phyloP scores from a whole-genome alignment of 2,888 invertebrate species.

The Parascotia fuliginaria region DNA sequence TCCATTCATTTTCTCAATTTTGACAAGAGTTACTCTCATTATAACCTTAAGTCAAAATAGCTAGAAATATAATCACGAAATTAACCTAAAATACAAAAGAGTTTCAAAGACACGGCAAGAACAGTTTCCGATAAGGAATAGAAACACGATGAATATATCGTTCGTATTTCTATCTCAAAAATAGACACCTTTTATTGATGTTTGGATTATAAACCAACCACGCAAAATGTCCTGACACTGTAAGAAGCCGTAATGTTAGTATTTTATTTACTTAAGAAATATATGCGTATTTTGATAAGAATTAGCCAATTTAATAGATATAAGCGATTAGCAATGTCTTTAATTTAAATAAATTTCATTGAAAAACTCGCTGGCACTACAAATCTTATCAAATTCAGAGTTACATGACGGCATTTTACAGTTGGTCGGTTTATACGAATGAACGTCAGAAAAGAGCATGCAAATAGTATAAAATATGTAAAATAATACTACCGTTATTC shows the following conservation, averaged over 20 bases:
- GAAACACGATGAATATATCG: constrained; percentile 7
- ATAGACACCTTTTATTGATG: constrained; percentile 59
- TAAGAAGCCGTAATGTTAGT: neutral
- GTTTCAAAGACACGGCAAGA: neutral
- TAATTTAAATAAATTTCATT: neutral
- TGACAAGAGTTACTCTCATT: constrained; percentile 24
- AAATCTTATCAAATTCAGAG: constrained; percentile 14
- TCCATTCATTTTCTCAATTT: no score
- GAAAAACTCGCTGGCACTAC: neutral
- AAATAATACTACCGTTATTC: constrained; percentile 54
- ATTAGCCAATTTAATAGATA: neutral
- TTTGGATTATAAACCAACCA: constrained; percentile 62
- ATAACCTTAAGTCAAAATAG: constrained; percentile 26
- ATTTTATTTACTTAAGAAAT: neutral
- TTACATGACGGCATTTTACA: constrained; percentile 35
- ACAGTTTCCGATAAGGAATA: constrained; percentile 9
- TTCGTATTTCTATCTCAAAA: constrained; percentile 30
- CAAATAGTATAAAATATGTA: constrained; percentile 30
- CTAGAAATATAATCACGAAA: neutral
- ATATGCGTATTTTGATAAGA: neutral
- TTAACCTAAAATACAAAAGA: neutral
- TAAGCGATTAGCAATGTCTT: neutral
- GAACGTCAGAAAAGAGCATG: constrained; percentile 47
- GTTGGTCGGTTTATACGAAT: constrained; percentile 55
- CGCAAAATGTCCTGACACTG: constrained; percentile 17